These are phyloP conservation scores for Zosterops hypoxanthus DNA, from an alignment of 2,113 vertebrate genomes.

Conservation along the genomic window DNA sequence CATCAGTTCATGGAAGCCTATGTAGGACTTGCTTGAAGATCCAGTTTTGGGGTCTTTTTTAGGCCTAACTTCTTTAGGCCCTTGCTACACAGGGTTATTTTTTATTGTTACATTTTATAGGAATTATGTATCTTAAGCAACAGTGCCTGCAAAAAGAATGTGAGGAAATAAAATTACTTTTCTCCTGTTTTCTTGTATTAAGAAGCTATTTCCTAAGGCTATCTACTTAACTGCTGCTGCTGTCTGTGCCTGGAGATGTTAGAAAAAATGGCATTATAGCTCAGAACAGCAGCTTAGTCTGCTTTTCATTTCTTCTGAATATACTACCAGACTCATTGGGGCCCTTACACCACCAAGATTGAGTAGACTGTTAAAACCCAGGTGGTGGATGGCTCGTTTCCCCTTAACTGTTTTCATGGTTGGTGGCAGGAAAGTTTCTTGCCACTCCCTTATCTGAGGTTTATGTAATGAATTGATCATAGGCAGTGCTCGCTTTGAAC, in stretches of 20 bases:
- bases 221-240: conserved; percentile 17
- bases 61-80: not conserved
- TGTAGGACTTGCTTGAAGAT: not conserved
- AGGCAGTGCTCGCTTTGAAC: conserved; percentile 21
- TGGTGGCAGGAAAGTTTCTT: conserved; percentile 54
- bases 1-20: not conserved
- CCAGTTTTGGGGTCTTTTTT: rapidly evolving
- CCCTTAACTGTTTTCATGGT: not conserved
- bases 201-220: conserved; percentile 35
- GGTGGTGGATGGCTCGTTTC: not conserved
- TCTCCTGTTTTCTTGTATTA: not conserved
- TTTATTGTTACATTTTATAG: not conserved
- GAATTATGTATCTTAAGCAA: not conserved
- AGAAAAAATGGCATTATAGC: not conserved
- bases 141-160: not conserved
- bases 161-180: not conserved
- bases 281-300: not conserved
- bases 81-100: not conserved
- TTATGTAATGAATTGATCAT: conserved; percentile 39
- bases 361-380: not conserved
- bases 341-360: rapidly evolving
- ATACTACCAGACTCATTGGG: not conserved
- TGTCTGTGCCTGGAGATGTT: not conserved
- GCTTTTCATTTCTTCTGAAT: conserved; percentile 3
- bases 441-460: conserved; percentile 46